Evolutionary conservation across 2,888 invertebrate species (phyloP).

Genomic region (Horisme vitalbata): DNA sequence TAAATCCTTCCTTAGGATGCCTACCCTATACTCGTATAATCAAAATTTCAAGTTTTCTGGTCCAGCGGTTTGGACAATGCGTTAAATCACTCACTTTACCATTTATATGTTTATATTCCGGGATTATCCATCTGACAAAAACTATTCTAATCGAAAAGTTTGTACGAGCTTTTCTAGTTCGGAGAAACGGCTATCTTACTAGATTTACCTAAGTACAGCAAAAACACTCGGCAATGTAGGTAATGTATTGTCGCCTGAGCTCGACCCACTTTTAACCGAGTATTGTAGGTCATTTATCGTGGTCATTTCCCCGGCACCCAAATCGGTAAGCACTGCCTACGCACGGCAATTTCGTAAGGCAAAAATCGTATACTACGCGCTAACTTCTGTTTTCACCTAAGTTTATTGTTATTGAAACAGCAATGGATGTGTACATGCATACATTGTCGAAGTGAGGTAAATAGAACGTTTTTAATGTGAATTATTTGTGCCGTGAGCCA

Average conservation of each 20-base stretch:
- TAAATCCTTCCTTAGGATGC: too few species aligned
- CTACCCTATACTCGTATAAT: too few species aligned
- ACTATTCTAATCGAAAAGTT: too few species aligned
- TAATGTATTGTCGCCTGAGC: constrained; percentile 44
- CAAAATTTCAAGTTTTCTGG: too few species aligned
- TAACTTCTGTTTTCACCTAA: constrained; percentile 12
- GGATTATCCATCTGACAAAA: too few species aligned
- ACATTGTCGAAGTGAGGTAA: constrained; percentile 34
- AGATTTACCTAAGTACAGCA: constrained; percentile 38
- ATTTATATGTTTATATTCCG: too few species aligned
- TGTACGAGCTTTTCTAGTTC: too few species aligned
- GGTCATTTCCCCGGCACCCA: constrained; percentile 57
- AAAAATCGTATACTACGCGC: constrained; percentile 20
- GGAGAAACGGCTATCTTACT: constrained; percentile 5
- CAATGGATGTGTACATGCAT: constrained; percentile 50
- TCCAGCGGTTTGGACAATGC: too few species aligned
- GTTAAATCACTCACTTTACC: too few species aligned
- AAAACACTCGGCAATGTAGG: constrained; percentile 45
- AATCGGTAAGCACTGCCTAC: constrained; percentile 29
- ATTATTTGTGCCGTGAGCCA: constrained; percentile 34
- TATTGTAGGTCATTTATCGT: constrained; percentile 70
- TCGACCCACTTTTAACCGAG: constrained; percentile 67
- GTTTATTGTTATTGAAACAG: constrained; percentile 32
- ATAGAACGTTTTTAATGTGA: constrained; percentile 29
- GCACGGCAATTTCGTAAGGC: constrained; percentile 20